Evolutionary conservation across 2,113 vertebrate genomes (phyloP).

Genomic region (Periophthalmus modestus): DNA sequence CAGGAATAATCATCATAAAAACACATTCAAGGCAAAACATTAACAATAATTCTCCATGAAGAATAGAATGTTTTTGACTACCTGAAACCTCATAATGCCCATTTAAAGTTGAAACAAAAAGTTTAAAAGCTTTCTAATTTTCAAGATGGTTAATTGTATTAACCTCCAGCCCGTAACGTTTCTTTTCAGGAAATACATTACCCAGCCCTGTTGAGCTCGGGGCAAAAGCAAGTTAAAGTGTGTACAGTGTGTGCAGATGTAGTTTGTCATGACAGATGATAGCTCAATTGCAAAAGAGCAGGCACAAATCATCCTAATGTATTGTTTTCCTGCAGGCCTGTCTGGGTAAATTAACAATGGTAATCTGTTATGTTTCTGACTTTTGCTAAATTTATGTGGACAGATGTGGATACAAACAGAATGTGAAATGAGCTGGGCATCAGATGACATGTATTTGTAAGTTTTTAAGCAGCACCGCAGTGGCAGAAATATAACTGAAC

Average conservation of each 20-base stretch:
- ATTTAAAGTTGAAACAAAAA: not conserved
- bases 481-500: not conserved
- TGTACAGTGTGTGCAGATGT: not conserved
- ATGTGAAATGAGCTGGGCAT: not conserved
- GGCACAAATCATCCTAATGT: not conserved
- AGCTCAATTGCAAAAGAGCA: not conserved
- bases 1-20: no score
- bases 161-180: not conserved
- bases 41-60: no score
- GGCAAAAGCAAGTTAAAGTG: not conserved
- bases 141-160: not conserved
- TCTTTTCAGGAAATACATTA: not conserved
- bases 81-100: no score
- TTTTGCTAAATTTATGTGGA: not conserved
- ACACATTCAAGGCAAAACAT: no score
- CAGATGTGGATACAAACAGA: not conserved
- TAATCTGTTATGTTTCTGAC: not conserved
- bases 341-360: not conserved
- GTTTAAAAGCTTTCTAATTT: not conserved
- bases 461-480: not conserved
- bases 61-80: no score
- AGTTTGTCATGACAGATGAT: not conserved
- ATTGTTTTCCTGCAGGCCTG: not conserved
- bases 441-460: not conserved
- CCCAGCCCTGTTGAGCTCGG: not conserved